Evolutionary conservation across 2,888 invertebrate genomes (phyloP), one percentile per base, ranked within the genome.

Genomic region (Drosophila paranaensis): DNA sequence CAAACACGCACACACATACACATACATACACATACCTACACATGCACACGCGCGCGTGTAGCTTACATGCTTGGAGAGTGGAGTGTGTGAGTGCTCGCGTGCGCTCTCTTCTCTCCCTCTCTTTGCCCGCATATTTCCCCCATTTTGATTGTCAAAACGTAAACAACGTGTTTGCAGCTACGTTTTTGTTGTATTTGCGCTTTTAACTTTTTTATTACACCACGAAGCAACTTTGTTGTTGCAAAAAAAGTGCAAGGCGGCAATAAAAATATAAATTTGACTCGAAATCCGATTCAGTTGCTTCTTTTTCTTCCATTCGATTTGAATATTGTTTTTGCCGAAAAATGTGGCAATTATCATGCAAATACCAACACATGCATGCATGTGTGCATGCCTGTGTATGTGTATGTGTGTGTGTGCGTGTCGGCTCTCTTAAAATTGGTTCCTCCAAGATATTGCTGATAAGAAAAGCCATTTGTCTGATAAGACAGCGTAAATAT

Each of bases 91-190:
- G 62, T 53, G 45, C 45, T 39, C 30, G 60, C 45, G 62, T 50
- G 33, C 37, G 54, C 42, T 48, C 20, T 50, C 54, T 78, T 51
- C 20, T 54, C 54, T 73, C 45, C 10, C 20, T 13, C 43, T 78
- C 45, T 39, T 16, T 33, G 40, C 45, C 33, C 55, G 40, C 48
- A 54, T 60, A 56, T 71, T 81, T 88, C 66, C 60, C 67, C 60
- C 79, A 71, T 53, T 83, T 77, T 53, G 62, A 77, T 79, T 81
- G 88, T 61, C 55, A 68, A 84, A 89, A 84, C 74, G 87, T 84
- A 84, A 84, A 84, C 84, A 84, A 89, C 89, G 77, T 87, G 84
- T 86, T 81, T 70, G 58, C 64, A 37, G 46, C 48, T 62, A 30
- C 56, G 45, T 46, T 58, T 46, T 62, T 65, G 35, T 63, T 71